Percentiles rank a stretch among this genome's conserved stretches.
Evolutionary conservation across 1,140 invertebrate species (phyloP).

Genomic region (Drosophila varians): DNA sequence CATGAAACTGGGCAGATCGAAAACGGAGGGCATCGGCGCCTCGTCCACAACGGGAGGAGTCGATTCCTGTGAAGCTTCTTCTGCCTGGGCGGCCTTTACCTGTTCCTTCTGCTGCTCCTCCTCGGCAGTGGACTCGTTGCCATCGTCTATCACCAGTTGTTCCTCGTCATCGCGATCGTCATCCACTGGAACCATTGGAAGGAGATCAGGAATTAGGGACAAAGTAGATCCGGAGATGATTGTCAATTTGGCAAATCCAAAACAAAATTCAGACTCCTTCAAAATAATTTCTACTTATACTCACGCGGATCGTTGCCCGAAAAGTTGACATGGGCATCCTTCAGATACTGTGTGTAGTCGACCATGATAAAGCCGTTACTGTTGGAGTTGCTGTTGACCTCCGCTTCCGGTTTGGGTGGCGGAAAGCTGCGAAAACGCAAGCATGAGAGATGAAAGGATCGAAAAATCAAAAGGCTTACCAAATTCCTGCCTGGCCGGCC

Average conservation of each 20-base stretch:
- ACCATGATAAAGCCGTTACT: constrained; percentile 73
- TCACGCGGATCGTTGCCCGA: constrained; percentile 69
- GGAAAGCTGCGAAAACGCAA: background rate
- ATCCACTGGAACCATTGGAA: constrained; percentile 50
- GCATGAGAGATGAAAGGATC: background rate
- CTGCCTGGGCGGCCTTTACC: background rate
- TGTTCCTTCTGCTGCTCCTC: constrained; percentile 21
- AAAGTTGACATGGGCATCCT: constrained; percentile 77
- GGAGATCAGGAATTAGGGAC: background rate
- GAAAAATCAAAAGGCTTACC: background rate
- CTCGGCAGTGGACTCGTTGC: constrained; percentile 53
- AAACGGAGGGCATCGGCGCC: constrained; percentile 55
- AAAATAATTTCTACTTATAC: too few relatives aligned
- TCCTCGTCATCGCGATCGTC: constrained; percentile 78
- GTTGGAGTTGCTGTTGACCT: constrained; percentile 64
- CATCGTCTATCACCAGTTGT: constrained; percentile 75
- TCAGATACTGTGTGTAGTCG: constrained; percentile 83
- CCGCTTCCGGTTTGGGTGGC: constrained; percentile 37
- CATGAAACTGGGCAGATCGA: constrained; percentile 68
- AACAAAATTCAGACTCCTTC: too few relatives aligned
- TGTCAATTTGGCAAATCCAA: background rate
- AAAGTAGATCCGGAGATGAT: background rate
- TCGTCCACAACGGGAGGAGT: constrained; percentile 11
- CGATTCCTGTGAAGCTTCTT: constrained; percentile 11
- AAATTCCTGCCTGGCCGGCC: constrained; percentile 1